phyloP scores from a whole-genome alignment of 1,140 invertebrate genomes.

The Pristionchus pacificus region DNA sequence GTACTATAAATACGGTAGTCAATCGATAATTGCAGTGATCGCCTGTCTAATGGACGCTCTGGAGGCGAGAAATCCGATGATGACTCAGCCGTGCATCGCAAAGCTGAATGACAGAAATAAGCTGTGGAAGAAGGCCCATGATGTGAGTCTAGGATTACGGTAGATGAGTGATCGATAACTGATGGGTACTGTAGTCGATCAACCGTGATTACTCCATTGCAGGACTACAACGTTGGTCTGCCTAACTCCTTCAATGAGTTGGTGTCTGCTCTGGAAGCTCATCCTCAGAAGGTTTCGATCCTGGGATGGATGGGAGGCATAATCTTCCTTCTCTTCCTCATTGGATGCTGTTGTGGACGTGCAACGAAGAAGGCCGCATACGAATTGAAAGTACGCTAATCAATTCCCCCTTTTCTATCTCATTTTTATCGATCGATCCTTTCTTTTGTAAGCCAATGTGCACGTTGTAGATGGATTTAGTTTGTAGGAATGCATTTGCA shows the following conservation, averaged over 20 bases:
- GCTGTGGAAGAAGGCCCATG: conserved; percentile 53
- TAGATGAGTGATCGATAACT: not conserved
- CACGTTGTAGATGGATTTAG: no score
- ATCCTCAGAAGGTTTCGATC: conserved; percentile 37
- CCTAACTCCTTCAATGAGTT: conserved; percentile 49
- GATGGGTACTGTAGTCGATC: no score
- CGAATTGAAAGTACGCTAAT: conserved; percentile 54
- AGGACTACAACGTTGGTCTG: conserved; percentile 49
- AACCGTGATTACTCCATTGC: conserved; percentile 15
- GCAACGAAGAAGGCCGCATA: conserved; percentile 41
- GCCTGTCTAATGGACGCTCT: conserved; percentile 54
- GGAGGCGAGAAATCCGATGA: conserved; percentile 28
- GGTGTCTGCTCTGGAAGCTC: conserved; percentile 17
- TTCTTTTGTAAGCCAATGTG: no score
- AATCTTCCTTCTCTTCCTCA: conserved; percentile 43
- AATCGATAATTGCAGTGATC: conserved; percentile 44
- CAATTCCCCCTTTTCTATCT: no score
- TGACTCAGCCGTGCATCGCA: conserved; percentile 40
- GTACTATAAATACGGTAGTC: not conserved
- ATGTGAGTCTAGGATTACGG: conserved; percentile 24
- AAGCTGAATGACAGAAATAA: conserved; percentile 51
- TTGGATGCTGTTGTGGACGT: conserved; percentile 55
- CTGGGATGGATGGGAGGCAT: conserved; percentile 49
- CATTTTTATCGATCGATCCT: no score
- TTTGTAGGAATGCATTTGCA: no score